A percentile compares a stretch with the other conserved stretches of the same genome.
Conservation (phyloP, 2,797 vertebrate species). For the Melanogrammus aeglefinus region DNA sequence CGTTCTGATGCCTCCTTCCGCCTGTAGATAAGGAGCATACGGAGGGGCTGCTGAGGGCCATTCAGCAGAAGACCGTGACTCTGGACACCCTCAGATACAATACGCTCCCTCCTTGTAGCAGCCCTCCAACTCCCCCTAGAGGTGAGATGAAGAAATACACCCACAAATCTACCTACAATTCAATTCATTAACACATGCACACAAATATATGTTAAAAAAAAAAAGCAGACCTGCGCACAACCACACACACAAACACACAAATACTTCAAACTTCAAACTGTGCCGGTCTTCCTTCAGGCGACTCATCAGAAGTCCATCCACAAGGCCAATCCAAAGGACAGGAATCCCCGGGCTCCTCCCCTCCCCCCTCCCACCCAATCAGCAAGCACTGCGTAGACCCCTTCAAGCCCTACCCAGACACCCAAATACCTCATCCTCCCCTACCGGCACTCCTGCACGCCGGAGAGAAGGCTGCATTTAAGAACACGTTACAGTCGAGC, state of each 20-base stretch:
- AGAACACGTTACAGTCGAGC: constrained; percentile 58
- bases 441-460: constrained; percentile 42
- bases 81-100: constrained; percentile 76
- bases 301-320: constrained; percentile 38
- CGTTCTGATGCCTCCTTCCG: constrained; percentile 30
- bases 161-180: neutral
- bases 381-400: constrained; percentile 60
- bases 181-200: neutral
- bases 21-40: constrained; percentile 64
- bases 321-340: constrained; percentile 57
- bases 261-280: constrained; percentile 12
- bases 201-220: neutral
- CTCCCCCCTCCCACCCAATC: constrained; percentile 67
- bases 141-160: constrained; percentile 65
- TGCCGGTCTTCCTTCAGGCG: constrained; percentile 41
- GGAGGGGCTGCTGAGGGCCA: constrained; percentile 83
- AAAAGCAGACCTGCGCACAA: neutral
- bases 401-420: constrained; percentile 60
- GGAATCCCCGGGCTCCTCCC: constrained; percentile 68
- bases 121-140: constrained; percentile 57
- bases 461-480: constrained; percentile 69
- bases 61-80: constrained; percentile 82
- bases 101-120: constrained; percentile 69
- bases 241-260: neutral
- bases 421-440: constrained; percentile 20